These are phyloP conservation scores for Upupa epops DNA, from an alignment of 2,113 vertebrate genomes.

Conservation along the genomic window DNA sequence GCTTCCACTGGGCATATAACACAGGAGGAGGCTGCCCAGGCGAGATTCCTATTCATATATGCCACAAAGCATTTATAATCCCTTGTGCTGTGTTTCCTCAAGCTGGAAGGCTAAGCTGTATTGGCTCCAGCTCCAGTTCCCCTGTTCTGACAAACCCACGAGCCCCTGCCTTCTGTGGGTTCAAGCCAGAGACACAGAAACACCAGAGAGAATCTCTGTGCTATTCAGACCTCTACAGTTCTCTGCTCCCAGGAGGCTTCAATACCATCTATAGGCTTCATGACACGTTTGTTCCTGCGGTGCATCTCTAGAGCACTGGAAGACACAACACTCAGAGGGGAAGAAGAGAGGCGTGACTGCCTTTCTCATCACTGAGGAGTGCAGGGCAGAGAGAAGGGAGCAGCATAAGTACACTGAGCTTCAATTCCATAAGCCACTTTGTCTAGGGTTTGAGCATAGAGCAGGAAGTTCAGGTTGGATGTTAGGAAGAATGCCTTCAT, in stretches of 20 bases:
- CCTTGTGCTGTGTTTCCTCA: background rate
- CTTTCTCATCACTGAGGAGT: background rate
- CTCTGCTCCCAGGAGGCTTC: background rate
- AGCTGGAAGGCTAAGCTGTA: background rate
- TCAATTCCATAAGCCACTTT: too few species aligned
- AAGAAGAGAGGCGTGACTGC: background rate
- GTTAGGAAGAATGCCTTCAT: too few species aligned
- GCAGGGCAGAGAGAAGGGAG: background rate
- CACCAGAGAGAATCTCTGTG: background rate
- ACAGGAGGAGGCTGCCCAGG: background rate
- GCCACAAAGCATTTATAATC: background rate
- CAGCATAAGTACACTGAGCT: background rate
- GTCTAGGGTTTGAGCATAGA: too few species aligned
- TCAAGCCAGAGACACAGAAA: background rate
- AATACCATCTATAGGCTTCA: background rate
- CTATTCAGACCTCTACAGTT: background rate
- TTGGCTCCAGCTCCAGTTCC: background rate
- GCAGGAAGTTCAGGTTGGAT: too few species aligned
- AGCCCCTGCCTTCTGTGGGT: background rate
- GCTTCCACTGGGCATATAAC: background rate
- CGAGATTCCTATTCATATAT: constrained; percentile 2
- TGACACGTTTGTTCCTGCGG: background rate
- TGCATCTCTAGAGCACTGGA: background rate
- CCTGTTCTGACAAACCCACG: background rate
- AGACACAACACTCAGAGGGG: background rate